These are phyloP conservation scores for Circaetus gallicus DNA, from an alignment of 2,113 vertebrate genomes.

Conservation along the genomic window DNA sequence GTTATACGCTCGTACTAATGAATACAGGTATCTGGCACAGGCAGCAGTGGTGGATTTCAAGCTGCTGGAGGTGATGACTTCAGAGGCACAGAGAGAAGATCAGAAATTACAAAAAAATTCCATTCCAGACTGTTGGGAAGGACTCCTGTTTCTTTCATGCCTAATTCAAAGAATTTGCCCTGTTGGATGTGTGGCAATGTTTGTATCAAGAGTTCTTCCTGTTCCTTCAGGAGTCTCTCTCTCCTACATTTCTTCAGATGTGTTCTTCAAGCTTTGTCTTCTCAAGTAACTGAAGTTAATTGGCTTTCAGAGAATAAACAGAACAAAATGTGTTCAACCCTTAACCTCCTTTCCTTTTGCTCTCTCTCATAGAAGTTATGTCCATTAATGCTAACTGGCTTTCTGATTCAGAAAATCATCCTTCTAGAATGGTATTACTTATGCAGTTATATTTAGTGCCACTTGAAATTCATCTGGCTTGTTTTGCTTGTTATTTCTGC, in stretches of 20 bases:
- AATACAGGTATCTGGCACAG: neutral
- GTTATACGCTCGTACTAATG: neutral
- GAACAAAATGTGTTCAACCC: slow-evolving; percentile 51
- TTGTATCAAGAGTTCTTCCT: slow-evolving; percentile 52
- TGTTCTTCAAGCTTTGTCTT: slow-evolving; percentile 54
- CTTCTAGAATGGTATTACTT: neutral
- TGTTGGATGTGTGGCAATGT: slow-evolving; percentile 17
- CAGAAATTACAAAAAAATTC: slow-evolving; percentile 43
- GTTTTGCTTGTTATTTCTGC: slow-evolving; percentile 35
- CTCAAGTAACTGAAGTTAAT: slow-evolving; percentile 62
- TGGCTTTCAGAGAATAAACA: slow-evolving; percentile 63
- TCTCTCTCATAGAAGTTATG: neutral
- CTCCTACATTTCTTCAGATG: slow-evolving; percentile 18
- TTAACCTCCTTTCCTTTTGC: slow-evolving; percentile 46
- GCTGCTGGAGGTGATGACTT: slow-evolving; percentile 50
- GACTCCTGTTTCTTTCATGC: slow-evolving; percentile 27
- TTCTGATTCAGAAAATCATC: slow-evolving; percentile 36
- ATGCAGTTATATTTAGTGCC: slow-evolving; percentile 22
- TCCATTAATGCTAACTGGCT: slow-evolving; percentile 31
- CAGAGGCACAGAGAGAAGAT: slow-evolving; percentile 30
- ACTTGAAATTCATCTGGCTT: slow-evolving; percentile 42
- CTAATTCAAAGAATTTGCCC: slow-evolving; percentile 57
- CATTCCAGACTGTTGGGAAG: neutral
- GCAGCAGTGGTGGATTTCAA: slow-evolving; percentile 12
- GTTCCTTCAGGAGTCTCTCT: slow-evolving; percentile 40